These are phyloP conservation scores for Papilio polytes DNA, from an alignment of 1,140 invertebrate genomes.

Conservation along the genomic window DNA sequence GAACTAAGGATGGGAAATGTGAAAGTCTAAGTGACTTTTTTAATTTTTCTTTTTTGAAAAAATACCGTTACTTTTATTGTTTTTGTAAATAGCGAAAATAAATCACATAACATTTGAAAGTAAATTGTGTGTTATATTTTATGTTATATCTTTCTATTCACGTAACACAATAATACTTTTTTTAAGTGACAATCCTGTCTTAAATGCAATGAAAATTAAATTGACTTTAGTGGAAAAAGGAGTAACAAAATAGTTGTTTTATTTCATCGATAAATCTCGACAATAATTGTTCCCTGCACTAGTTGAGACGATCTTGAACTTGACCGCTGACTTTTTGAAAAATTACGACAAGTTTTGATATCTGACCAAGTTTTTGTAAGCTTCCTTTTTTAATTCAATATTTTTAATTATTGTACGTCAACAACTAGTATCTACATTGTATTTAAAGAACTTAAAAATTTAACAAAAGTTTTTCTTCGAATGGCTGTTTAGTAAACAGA, in stretches of 20 bases:
- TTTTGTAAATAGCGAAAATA: slow-evolving; percentile 1
- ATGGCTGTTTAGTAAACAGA: too few relatives aligned
- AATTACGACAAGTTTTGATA: slow-evolving; percentile 44
- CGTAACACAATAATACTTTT: not conserved
- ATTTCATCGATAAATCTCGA: not conserved
- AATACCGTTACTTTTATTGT: slow-evolving; percentile 3
- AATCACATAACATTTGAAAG: slow-evolving; percentile 6
- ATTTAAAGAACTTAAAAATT: not conserved
- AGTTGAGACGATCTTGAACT: slow-evolving; percentile 47
- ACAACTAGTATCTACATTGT: not conserved
- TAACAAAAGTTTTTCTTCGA: not conserved
- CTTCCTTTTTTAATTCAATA: slow-evolving; percentile 23
- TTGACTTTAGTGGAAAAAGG: not conserved
- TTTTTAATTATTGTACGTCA: slow-evolving; percentile 23
- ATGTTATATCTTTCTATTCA: not conserved
- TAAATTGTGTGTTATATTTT: not conserved
- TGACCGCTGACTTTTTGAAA: slow-evolving; percentile 50
- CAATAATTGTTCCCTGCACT: slow-evolving; percentile 39
- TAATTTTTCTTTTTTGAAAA: slow-evolving; percentile 9
- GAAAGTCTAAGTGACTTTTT: slow-evolving; percentile 54
- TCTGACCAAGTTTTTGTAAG: slow-evolving; percentile 16
- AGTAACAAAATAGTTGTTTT: not conserved
- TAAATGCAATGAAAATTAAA: not conserved
- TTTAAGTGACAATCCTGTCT: not conserved
- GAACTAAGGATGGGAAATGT: slow-evolving; percentile 55